Evolutionary conservation across 2,113 vertebrate genomes (phyloP), one percentile per base, ranked within the genome.

Genomic region (Sylvilagus bachmani): DNA sequence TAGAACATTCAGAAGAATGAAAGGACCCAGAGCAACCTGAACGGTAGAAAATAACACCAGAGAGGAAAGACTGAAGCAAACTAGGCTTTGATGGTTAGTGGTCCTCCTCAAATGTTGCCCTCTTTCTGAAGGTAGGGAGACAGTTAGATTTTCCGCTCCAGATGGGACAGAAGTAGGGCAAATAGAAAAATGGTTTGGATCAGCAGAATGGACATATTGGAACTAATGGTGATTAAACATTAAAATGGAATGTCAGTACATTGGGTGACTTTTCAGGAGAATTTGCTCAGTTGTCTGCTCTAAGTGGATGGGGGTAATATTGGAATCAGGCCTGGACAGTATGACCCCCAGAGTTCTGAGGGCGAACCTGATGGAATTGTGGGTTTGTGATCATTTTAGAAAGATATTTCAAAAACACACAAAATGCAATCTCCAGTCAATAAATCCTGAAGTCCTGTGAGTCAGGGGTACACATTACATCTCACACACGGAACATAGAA

Each of bases 201-300:
- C 64, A 86, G 70, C 93, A 96, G 84, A 95, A 87, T 75, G 70
- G 71, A 79, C 75, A 86, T 70, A 29, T 94, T 80, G 38, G 31
- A 89, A 61, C 36, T 89, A 93, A 66, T 79, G 86, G 58, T 86
- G 69, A 84, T 89, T 86, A 93, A 86, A 93, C 51, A 53, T 83
- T 86, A 58, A 89, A 89, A 93, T 58, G 78, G 24, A 86, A 61
- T 86, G 36, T 62, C 92, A 89, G 75, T 77, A 89, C 83, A 64
- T 83, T 70, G 38, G 25, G 38, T 92, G 69, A 79, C 70, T 82
- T 95, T 58, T 89, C 86, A 85, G 66, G 82, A 85, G 36, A 69
- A 22, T 79, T 79, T 96, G 33, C 66, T 97, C 14, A 24, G 0
- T 78, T 83, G 33, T n/a, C 66, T 19, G 29, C 44, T 87, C 9